Conservation (phyloP, 2,113 vertebrate genomes). For the Oostethus manadensis region DNA sequence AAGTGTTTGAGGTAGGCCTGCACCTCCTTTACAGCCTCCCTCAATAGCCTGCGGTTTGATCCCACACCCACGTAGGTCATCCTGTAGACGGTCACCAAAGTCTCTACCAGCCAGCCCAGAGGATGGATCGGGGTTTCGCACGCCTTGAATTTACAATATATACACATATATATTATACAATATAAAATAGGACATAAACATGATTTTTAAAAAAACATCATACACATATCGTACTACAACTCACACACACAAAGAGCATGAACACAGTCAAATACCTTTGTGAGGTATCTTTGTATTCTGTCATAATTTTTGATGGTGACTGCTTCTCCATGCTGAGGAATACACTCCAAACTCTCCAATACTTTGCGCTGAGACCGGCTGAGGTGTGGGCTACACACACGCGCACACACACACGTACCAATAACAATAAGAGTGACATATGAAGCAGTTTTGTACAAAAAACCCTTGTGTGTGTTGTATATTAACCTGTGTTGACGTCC, state of each 20-base stretch:
- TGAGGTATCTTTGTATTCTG: slow-evolving; percentile 85
- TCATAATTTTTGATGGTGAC: slow-evolving; percentile 85
- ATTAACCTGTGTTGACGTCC: slow-evolving; percentile 79
- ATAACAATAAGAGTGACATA: neutral
- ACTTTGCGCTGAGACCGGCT: slow-evolving; percentile 87
- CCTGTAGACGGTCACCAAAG: slow-evolving; percentile 89
- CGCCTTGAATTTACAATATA: slow-evolving; percentile 63
- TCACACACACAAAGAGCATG: neutral
- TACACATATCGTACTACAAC: neutral
- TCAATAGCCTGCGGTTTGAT: slow-evolving; percentile 84
- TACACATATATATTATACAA: too few relatives aligned
- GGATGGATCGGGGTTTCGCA: slow-evolving; percentile 93
- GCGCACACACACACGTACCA: slow-evolving; percentile 22
- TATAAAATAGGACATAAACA: neutral
- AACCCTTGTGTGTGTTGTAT: slow-evolving; percentile 1
- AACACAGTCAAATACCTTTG: slow-evolving; percentile 75
- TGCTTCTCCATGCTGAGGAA: slow-evolving; percentile 82
- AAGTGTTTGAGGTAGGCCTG: slow-evolving; percentile 87
- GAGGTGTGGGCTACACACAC: slow-evolving; percentile 61
- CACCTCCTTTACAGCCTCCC: slow-evolving; percentile 88
- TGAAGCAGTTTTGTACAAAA: neutral
- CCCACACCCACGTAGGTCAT: slow-evolving; percentile 97
- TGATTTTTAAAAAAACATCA: too few relatives aligned
- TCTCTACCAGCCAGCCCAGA: slow-evolving; percentile 90
- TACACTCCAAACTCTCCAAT: slow-evolving; percentile 90